Evolutionary conservation across 2,113 vertebrate species (phyloP).

Genomic region (Sclerurus mexicanus): DNA sequence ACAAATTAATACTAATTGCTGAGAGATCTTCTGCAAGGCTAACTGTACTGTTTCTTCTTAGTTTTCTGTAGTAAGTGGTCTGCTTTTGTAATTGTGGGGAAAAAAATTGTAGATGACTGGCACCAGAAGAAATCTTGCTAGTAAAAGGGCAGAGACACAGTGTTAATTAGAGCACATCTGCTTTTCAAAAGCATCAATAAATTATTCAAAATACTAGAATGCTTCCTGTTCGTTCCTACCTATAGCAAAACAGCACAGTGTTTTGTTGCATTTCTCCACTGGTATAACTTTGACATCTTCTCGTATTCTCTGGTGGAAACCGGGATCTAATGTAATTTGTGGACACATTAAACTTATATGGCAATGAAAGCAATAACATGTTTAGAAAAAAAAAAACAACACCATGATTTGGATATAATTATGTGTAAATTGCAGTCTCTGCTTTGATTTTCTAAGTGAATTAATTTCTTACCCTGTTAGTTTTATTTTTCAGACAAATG

Average conservation of each 20-base stretch:
- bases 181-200: slow-evolving; percentile 47
- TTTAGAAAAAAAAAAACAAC: not conserved
- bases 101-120: not conserved
- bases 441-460: not conserved
- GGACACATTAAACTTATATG: not conserved
- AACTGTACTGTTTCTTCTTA: not conserved
- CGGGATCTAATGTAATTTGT: not conserved
- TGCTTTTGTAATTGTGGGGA: not conserved
- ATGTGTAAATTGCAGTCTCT: not conserved
- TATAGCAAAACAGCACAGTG: not conserved
- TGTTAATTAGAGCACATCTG: slow-evolving; percentile 50
- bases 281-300: not conserved
- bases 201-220: slow-evolving; percentile 51
- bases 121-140: slow-evolving; percentile 10
- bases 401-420: not conserved
- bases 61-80: not conserved
- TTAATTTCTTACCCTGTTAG: not conserved
- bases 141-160: not conserved
- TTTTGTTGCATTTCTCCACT: not conserved
- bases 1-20: not conserved
- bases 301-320: not conserved
- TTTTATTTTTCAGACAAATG: not conserved
- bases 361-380: not conserved
- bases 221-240: slow-evolving; percentile 21
- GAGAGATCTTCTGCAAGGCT: not conserved